Evolutionary conservation across 1,140 invertebrate species (phyloP).

Genomic region (Matsumurasca onukii): DNA sequence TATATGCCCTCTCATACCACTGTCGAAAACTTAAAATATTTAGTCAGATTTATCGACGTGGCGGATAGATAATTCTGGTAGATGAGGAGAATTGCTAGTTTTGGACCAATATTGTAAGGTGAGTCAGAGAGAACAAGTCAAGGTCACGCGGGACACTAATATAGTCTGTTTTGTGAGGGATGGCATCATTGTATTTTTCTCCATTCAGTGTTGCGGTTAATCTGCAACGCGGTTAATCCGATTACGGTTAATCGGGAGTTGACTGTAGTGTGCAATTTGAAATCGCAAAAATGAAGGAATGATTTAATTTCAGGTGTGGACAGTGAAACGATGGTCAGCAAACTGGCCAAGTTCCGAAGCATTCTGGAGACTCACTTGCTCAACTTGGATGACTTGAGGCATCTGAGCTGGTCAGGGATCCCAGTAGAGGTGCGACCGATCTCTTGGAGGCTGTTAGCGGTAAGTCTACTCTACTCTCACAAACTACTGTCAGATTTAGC

Average conservation of each 20-base stretch:
- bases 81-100: not conserved
- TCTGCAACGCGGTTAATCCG: no score
- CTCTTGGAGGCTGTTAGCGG: constrained; percentile 74
- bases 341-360: constrained; percentile 79
- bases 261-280: no score
- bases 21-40: no score
- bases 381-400: constrained; percentile 83
- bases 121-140: no score
- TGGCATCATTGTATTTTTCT: no score
- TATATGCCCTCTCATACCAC: no score
- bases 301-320: constrained; percentile 16
- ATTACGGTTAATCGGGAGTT: no score
- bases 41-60: no score
- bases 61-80: no score
- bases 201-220: no score
- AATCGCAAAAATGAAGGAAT: not conserved
- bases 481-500: not conserved
- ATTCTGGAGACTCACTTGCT: constrained; percentile 70
- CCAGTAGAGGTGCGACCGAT: constrained; percentile 77
- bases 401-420: constrained; percentile 94
- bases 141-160: no score
- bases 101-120: not conserved
- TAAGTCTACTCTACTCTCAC: constrained; percentile 48
- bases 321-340: constrained; percentile 44
- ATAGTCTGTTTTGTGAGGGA: no score